phyloP scores from a whole-genome alignment of 2,113 vertebrate species.

The Thunnus thynnus region DNA sequence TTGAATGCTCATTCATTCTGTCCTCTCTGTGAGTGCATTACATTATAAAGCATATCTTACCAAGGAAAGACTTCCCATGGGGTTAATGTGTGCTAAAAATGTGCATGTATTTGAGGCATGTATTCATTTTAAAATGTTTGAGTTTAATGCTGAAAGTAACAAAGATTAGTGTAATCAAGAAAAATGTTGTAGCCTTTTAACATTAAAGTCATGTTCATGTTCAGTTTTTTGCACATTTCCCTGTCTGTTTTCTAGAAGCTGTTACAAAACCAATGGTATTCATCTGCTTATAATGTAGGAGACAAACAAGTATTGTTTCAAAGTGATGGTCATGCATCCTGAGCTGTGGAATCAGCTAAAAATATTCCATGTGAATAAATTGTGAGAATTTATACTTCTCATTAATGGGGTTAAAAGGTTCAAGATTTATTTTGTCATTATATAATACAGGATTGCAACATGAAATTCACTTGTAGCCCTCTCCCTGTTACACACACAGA shows the following conservation, averaged over 20 bases:
- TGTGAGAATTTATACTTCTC: neutral
- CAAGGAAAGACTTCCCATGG: neutral
- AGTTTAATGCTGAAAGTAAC: neutral
- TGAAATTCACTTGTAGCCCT: no score
- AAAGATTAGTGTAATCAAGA: slow-evolving; percentile 5
- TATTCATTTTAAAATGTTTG: no score
- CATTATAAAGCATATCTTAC: neutral
- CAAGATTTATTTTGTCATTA: no score
- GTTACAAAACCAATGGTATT: neutral
- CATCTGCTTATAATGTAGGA: neutral
- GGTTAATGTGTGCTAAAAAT: neutral
- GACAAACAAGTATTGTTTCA: neutral
- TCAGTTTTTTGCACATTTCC: neutral
- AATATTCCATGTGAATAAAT: neutral
- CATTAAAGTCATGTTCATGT: neutral
- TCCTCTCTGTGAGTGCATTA: neutral
- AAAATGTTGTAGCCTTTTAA: neutral
- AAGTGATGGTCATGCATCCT: neutral
- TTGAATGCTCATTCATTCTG: neutral
- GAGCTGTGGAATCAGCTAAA: neutral
- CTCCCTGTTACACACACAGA: no score
- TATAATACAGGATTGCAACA: no score
- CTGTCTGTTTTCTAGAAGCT: neutral
- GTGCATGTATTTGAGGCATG: neutral
- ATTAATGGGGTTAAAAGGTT: no score